phyloP scores from a whole-genome alignment of 2,888 invertebrate species.

The Reticulitermes lucifugus region DNA sequence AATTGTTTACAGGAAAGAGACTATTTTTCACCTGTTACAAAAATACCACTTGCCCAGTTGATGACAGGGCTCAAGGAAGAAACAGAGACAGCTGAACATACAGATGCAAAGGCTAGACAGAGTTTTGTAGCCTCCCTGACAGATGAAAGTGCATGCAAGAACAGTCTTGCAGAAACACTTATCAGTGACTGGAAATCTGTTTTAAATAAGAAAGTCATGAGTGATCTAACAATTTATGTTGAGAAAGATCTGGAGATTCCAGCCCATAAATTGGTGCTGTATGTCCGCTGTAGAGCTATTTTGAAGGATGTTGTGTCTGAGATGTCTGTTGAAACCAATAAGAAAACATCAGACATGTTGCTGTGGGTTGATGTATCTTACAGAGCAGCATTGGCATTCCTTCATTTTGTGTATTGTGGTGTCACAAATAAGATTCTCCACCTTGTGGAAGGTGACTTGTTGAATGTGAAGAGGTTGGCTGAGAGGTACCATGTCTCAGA shows the following conservation, averaged over 20 bases:
- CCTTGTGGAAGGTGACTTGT: slow-evolving; percentile 54
- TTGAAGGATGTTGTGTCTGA: slow-evolving; percentile 58
- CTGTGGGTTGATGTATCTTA: slow-evolving; percentile 56
- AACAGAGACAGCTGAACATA: background rate
- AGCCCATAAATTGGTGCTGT: slow-evolving; percentile 64
- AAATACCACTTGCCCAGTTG: background rate
- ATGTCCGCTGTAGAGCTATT: slow-evolving; percentile 62
- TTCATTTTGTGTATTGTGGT: slow-evolving; percentile 63
- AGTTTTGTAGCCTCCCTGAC: background rate
- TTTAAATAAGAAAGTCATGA: slow-evolving; percentile 60
- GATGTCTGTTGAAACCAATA: slow-evolving; percentile 49
- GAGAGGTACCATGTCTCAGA: slow-evolving; percentile 58
- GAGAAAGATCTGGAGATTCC: slow-evolving; percentile 61
- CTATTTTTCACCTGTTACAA: background rate
- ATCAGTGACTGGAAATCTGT: slow-evolving; percentile 60
- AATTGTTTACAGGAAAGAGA: slow-evolving; percentile 1
- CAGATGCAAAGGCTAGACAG: background rate
- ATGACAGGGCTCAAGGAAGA: no score
- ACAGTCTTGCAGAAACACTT: background rate
- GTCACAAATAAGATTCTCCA: slow-evolving; percentile 56
- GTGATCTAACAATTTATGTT: slow-evolving; percentile 63
- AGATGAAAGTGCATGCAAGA: background rate
- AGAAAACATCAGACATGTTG: slow-evolving; percentile 47
- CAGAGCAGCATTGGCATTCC: slow-evolving; percentile 59
- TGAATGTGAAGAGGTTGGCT: slow-evolving; percentile 57